Percentiles rank a stretch among this genome's conserved stretches.
phyloP scores from a whole-genome alignment of 2,888 invertebrate species.

The Apotomis turbidana region DNA sequence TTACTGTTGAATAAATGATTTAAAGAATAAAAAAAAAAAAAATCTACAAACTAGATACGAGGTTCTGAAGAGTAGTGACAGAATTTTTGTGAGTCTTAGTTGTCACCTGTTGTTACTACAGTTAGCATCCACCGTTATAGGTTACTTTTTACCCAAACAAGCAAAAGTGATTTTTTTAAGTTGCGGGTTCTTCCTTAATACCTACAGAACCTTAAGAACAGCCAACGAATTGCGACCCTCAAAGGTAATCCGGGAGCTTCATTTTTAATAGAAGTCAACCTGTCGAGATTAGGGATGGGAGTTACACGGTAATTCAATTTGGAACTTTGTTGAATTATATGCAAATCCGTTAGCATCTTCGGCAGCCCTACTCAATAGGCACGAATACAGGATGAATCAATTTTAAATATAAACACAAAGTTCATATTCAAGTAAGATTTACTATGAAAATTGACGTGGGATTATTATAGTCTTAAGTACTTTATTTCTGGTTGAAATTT shows the following conservation, averaged over 20 bases:
- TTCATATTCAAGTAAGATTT: not conserved
- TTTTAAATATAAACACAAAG: not conserved
- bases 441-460: not conserved
- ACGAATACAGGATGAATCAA: not conserved
- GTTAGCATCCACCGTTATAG: too few species aligned
- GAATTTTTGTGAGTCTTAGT: too few species aligned
- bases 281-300: constrained; percentile 21
- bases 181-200: too few species aligned
- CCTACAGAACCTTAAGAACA: not conserved
- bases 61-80: too few species aligned
- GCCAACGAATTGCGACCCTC: not conserved
- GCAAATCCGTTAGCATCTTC: constrained; percentile 23
- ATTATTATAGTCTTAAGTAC: not conserved
- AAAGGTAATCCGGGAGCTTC: constrained; percentile 4
- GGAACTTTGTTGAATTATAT: constrained; percentile 34
- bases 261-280: constrained; percentile 23
- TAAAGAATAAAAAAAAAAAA: too few species aligned
- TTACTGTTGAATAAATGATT: too few species aligned
- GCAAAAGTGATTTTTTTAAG: too few species aligned
- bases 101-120: too few species aligned
- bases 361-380: not conserved
- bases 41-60: too few species aligned
- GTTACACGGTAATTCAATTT: constrained; percentile 36
- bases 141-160: too few species aligned
- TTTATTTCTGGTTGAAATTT: constrained; percentile 1